Evolutionary conservation across 2,888 invertebrate species (phyloP).

Genomic region (Bombylius major): DNA sequence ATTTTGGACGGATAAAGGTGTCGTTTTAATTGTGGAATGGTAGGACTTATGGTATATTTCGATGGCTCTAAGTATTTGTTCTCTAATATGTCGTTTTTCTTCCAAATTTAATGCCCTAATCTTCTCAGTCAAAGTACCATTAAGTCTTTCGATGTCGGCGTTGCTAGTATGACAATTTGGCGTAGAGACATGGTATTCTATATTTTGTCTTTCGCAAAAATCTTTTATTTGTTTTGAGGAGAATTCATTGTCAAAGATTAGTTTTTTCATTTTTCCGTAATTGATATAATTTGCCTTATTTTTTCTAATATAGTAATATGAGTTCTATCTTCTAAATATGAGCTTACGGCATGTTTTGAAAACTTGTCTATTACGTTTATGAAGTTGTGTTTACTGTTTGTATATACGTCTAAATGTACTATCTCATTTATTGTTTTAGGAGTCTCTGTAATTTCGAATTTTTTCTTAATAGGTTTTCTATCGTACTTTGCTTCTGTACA

Average conservation of each 20-base stretch:
- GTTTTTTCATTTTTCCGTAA: no score
- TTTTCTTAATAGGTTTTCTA: no score
- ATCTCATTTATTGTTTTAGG: no score
- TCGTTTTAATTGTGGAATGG: background rate
- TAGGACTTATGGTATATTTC: background rate
- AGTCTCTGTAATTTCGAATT: no score
- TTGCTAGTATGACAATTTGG: background rate
- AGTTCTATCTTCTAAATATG: background rate
- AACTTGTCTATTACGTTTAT: background rate
- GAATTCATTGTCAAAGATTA: conserved; percentile 3
- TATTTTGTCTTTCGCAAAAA: no score
- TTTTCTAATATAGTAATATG: no score
- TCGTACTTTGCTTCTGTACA: no score
- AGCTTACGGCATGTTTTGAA: background rate
- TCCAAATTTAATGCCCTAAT: conserved; percentile 1
- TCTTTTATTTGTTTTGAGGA: background rate
- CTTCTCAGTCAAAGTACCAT: conserved; percentile 1
- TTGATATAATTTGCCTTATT: no score
- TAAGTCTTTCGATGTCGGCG: conserved; percentile 3
- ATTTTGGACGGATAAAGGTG: background rate
- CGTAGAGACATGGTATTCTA: no score
- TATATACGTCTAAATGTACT: background rate
- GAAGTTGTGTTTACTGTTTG: background rate
- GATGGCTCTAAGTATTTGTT: background rate
- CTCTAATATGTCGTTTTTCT: conserved; percentile 1